These are phyloP conservation scores for Tetranychus piercei DNA, from an alignment of 2,888 invertebrate genomes.

Conservation along the genomic window DNA sequence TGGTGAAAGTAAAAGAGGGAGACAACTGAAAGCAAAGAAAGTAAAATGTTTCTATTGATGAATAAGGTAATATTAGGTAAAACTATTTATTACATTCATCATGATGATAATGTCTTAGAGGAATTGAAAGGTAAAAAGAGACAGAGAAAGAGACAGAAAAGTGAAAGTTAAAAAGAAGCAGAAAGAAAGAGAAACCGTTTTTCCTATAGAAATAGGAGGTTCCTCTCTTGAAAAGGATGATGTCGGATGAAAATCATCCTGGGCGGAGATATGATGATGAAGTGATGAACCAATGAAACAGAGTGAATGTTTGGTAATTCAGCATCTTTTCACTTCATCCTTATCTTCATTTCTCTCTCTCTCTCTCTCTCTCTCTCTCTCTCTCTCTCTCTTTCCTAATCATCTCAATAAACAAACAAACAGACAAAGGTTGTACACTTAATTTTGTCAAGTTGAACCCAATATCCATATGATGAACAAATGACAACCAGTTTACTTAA, in stretches of 20 bases:
- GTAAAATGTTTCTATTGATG: neutral
- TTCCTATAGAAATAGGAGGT: neutral
- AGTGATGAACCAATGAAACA: neutral
- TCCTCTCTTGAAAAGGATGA: neutral
- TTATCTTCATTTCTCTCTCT: neutral
- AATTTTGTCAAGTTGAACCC: too few species aligned
- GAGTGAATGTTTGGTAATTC: neutral
- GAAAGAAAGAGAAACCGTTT: neutral
- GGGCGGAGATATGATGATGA: neutral
- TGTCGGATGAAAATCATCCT: neutral
- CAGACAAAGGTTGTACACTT: too few species aligned
- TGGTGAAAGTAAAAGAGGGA: neutral
- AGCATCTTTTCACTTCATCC: neutral
- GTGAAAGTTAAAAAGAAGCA: neutral
- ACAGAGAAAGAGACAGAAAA: slow-evolving; percentile 4
- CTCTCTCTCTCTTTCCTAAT: neutral
- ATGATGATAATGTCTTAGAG: too few species aligned
- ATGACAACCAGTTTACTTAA: too few species aligned
- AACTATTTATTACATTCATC: too few species aligned
- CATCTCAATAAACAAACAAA: neutral
- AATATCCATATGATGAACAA: too few species aligned
- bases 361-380: slow-evolving; percentile 8
- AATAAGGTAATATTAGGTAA: too few species aligned
- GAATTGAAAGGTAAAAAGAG: neutral
- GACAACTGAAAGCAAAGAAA: neutral